These are phyloP conservation scores for Heliothis virescens DNA, from an alignment of 1,140 invertebrate species.

Conservation along the genomic window DNA sequence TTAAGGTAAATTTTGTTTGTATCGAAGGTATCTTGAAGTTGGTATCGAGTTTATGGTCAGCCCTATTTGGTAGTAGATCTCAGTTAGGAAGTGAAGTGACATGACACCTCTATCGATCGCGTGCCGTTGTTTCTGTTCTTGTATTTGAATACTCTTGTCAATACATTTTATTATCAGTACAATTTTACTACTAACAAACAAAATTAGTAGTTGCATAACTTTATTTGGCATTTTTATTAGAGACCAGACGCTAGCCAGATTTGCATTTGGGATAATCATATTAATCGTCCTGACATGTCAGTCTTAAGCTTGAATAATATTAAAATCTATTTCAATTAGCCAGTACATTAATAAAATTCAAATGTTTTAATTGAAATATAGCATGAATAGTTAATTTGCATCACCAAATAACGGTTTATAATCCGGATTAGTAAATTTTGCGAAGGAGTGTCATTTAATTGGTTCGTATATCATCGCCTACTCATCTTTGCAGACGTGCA, in stretches of 20 bases:
- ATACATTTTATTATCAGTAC: not conserved
- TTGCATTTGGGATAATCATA: not conserved
- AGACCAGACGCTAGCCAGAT: constrained; percentile 3
- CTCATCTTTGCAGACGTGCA: constrained; percentile 33
- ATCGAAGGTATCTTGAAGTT: constrained; percentile 33
- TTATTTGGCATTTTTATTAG: not conserved
- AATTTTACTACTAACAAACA: not conserved
- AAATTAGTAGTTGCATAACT: not conserved
- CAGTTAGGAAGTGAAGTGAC: constrained; percentile 55
- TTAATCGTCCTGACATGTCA: constrained; percentile 23
- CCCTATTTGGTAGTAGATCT: constrained; percentile 66
- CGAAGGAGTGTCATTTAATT: constrained; percentile 39
- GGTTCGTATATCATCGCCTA: constrained; percentile 46
- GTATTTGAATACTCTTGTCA: constrained; percentile 30
- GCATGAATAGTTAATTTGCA: constrained; percentile 21
- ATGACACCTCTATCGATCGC: constrained; percentile 66
- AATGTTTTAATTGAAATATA: constrained; percentile 33
- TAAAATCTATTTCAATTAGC: constrained; percentile 20
- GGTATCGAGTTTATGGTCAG: constrained; percentile 53
- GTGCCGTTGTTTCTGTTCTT: constrained; percentile 57
- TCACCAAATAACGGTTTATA: constrained; percentile 17
- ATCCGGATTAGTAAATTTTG: constrained; percentile 32
- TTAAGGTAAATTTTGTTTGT: constrained; percentile 22
- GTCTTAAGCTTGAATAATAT: constrained; percentile 13
- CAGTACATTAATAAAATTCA: constrained; percentile 16